Evolutionary conservation across 2,113 vertebrate species (phyloP).

Genomic region (Patagioenas fasciata): DNA sequence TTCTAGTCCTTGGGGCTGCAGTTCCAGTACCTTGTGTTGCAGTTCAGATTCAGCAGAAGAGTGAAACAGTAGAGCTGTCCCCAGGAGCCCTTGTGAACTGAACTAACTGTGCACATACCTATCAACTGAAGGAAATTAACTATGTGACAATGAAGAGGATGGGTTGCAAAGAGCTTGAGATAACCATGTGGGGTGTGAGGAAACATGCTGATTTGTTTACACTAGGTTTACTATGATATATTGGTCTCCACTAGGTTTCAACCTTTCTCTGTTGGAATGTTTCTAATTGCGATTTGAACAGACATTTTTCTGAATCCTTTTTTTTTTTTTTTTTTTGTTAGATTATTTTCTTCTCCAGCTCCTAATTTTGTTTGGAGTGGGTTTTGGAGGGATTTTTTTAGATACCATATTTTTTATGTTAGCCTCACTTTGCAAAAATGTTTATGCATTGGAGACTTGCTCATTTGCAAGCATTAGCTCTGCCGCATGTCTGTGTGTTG

Average conservation of each 20-base stretch:
- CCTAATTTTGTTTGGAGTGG: neutral
- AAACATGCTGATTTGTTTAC: slow-evolving; percentile 8
- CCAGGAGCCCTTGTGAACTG: neutral
- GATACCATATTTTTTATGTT: neutral
- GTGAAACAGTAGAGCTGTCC: neutral
- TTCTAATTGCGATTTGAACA: slow-evolving; percentile 2
- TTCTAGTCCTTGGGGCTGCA: neutral
- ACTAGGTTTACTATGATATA: neutral
- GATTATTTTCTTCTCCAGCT: neutral
- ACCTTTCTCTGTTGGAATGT: neutral
- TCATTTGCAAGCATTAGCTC: slow-evolving; percentile 53
- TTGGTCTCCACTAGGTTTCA: neutral
- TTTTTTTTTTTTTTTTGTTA: neutral
- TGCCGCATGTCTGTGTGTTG: slow-evolving; percentile 13
- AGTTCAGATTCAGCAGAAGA: neutral
- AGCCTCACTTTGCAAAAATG: neutral
- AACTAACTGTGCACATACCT: accelerated
- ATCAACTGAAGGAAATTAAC: neutral
- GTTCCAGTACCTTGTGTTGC: neutral
- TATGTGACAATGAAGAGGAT: neutral
- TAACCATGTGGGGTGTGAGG: neutral
- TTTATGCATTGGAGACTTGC: neutral
- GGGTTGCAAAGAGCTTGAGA: neutral
- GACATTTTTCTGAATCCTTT: neutral
- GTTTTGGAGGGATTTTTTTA: neutral